Evolutionary conservation across 2,113 vertebrate genomes (phyloP), one percentile per base, ranked within the genome.

Genomic region (Oreocharis arfaki): DNA sequence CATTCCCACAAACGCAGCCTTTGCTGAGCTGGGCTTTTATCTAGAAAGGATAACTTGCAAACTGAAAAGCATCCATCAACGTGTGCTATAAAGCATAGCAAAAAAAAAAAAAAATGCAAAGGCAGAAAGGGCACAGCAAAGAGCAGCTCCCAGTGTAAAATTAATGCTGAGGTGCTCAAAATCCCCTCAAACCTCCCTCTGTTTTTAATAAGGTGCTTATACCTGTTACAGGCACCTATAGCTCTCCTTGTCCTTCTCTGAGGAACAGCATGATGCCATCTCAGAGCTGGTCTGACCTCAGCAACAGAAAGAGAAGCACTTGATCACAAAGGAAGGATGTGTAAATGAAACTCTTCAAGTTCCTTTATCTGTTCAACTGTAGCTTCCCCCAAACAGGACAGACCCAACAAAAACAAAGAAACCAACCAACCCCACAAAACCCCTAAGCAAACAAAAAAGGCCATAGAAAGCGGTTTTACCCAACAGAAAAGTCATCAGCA

Each of bases 31-130:
- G 39, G 88, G 78, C 70, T 97, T 96, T 97, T 80, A 93, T 92
- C 50, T 92, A 75, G 53, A 94, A 96, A 96, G 92, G 44, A 91
- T 52, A 55, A 67, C 93, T 91, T 95, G 95, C 46, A 81, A 97
- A 95, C 84, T 93, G 82, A 94, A 96, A 97, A 85, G 94, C 26
- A 97, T 91, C 82, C 75, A 96, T 84, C 90, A 95, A 32, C 9
- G 8, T 39, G n/a, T 47, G 74, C 37, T 69, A 37, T 42, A 39
- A 85, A 84, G 41, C 21, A 82, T 3, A 52, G 13, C 2, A 32
- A 59, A 32, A 27, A 41, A 57, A 75, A 41, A 57, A 75, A 77
- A 8, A 18, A n/a, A 9, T 74, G 93, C 47, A 67, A 82, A 90
- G 53, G 28, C 35, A 89, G 22, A 82, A 84, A 52, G 74, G 57